Conservation (phyloP, 2,888 invertebrate genomes). For the Phalangium opilio region DNA sequence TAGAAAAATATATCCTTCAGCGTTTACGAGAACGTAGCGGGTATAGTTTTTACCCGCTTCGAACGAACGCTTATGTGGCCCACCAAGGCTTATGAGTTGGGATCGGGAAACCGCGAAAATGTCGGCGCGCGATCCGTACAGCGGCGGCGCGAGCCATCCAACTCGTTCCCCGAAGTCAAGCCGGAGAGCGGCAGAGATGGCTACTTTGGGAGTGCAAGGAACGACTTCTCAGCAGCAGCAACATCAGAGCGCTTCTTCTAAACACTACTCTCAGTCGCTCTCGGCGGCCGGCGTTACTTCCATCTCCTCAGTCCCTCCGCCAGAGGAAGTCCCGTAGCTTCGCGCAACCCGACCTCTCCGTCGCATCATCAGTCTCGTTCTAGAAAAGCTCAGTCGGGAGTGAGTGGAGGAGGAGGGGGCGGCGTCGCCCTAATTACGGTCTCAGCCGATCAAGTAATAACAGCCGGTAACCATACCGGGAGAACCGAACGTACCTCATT, state of each 20-base stretch:
- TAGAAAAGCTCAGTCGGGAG: background rate
- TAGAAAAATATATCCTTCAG: too few species aligned
- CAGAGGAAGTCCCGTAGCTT: constrained; percentile 17
- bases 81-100: too few species aligned
- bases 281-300: constrained; percentile 8
- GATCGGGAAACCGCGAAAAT: too few species aligned
- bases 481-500: constrained; percentile 17
- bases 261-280: background rate
- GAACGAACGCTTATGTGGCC: too few species aligned
- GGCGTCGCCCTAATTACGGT: constrained; percentile 15
- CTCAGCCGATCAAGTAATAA: constrained; percentile 20
- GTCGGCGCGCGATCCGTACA: too few species aligned
- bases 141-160: constrained; percentile 8
- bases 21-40: too few species aligned
- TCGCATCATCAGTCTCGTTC: too few species aligned
- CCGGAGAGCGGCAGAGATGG: constrained; percentile 6
- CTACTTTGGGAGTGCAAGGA: background rate
- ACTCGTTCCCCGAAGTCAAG: constrained; percentile 15
- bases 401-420: background rate
- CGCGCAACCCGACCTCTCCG: too few species aligned
- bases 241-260: background rate
- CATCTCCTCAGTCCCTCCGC: constrained; percentile 20
- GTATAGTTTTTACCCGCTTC: too few species aligned
- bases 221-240: background rate
- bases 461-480: constrained; percentile 19